Evolutionary conservation across 2,113 vertebrate species (phyloP).

Genomic region (Petromus typicus): DNA sequence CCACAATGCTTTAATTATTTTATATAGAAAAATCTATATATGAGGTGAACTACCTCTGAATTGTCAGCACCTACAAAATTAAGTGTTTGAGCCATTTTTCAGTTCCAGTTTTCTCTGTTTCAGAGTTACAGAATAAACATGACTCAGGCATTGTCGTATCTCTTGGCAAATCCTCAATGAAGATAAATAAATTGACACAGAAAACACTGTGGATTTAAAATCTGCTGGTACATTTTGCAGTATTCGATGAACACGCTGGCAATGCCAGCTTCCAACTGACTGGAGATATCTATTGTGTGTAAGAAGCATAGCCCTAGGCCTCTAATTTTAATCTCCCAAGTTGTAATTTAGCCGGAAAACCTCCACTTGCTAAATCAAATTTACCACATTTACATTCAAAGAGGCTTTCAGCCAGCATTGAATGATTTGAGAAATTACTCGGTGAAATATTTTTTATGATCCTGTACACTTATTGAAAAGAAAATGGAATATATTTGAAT

Average conservation of each 20-base stretch:
- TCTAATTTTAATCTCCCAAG: conserved; percentile 28
- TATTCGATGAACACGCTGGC: neutral
- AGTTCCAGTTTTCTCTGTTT: neutral
- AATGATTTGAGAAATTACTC: neutral
- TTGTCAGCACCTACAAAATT: neutral
- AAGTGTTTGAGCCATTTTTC: neutral
- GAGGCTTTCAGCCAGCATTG: neutral
- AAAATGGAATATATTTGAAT: neutral
- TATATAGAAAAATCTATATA: neutral
- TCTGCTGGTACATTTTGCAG: conserved; percentile 7
- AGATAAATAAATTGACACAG: conserved; percentile 1
- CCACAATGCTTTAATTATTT: neutral
- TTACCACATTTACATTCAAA: neutral
- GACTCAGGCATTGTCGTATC: neutral
- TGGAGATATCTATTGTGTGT: neutral
- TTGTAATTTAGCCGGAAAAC: neutral
- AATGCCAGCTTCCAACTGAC: neutral
- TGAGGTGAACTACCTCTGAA: neutral
- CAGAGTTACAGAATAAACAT: neutral
- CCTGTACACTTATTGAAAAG: neutral
- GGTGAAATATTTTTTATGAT: neutral
- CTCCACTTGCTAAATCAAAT: neutral
- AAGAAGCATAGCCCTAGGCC: neutral
- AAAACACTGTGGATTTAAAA: conserved; percentile 7
- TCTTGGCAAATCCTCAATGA: conserved; percentile 5